A percentile compares a stretch with the other conserved stretches of the same genome.
phyloP scores from a whole-genome alignment of 2,888 invertebrate species.

The Polyommatus icarus region DNA sequence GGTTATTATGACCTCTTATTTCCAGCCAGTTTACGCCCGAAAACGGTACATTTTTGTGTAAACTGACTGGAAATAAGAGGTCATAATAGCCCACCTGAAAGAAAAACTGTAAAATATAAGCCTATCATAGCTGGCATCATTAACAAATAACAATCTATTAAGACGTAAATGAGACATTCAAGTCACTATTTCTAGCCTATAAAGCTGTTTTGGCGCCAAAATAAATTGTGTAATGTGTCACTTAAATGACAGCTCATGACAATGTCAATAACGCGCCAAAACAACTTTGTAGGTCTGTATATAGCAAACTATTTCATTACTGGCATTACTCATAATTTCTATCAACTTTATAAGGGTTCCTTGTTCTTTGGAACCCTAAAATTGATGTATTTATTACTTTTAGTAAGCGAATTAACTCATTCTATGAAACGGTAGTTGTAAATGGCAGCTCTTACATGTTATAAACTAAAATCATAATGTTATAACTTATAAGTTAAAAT shows the following conservation, averaged over 20 bases:
- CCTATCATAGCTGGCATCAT: neutral
- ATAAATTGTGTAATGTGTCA: too few species aligned
- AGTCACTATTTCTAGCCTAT: too few species aligned
- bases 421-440: conserved; percentile 10
- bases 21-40: too few species aligned
- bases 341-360: neutral
- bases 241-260: too few species aligned
- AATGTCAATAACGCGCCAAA: neutral
- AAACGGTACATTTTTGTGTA: too few species aligned
- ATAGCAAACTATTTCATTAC: neutral
- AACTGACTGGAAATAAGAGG: too few species aligned
- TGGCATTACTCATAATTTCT: neutral
- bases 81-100: too few species aligned
- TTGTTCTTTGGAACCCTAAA: neutral
- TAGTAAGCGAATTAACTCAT: neutral
- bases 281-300: neutral
- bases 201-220: too few species aligned
- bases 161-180: too few species aligned
- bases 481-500: too few species aligned
- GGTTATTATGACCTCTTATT: too few species aligned
- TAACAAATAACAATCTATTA: neutral
- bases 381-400: neutral
- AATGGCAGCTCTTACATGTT: conserved; percentile 3
- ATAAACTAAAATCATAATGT: too few species aligned
- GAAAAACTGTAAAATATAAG: neutral